Base-by-base conservation (phyloP, 2,888 invertebrate species). In the Dyspetes luteomarginatus region DNA sequence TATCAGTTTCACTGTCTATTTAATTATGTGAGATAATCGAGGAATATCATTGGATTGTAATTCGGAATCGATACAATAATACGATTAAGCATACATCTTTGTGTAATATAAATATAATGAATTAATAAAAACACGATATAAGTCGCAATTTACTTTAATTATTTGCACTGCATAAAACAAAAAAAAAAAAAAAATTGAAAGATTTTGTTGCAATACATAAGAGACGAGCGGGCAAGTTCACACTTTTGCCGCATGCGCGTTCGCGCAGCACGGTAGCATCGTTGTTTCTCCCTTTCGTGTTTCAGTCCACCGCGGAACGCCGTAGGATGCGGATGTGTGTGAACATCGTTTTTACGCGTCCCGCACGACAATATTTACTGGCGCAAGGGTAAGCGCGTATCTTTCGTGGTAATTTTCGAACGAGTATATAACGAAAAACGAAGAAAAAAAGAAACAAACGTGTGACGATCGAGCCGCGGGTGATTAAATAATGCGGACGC, bases 81-180 rank as follows among this genome's bases (percentile, higher is more conserved):
- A 89, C 87, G 86, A 86, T 84, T 90, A 90, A 88, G 86, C 89
- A 89, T 90, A 88, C 87, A 89, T 89, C 87, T 90, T 89, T 89
- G 89, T 90, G 89, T 90, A 90, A 89, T 88, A 90, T 89, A 90
- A 89, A 89, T 88, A 89, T 88, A 86, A 88, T 86, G 84, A 88
- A 87, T 88, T 87, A 89, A 87, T 85, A 83, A 86, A 86, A 84
- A 84, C 82, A 85, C 83, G 85, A 85, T 87, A 85, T 86, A 85
- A 86, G 82, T 86, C 86, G 85, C 83, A 87, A 82, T 58, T 64
- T 82, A 48, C 5, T 48, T 4, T 45, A 0, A 19, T 48, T 48
- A 4, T 48, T 4, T 48, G 19, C n/a, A 45, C 17, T 17, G 2
- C 12, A 12, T 36, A 30, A 9, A 12, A 2, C 2, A 36, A 12